Conservation (phyloP, 2,113 vertebrate species). For the Paraplagusia blochii region DNA sequence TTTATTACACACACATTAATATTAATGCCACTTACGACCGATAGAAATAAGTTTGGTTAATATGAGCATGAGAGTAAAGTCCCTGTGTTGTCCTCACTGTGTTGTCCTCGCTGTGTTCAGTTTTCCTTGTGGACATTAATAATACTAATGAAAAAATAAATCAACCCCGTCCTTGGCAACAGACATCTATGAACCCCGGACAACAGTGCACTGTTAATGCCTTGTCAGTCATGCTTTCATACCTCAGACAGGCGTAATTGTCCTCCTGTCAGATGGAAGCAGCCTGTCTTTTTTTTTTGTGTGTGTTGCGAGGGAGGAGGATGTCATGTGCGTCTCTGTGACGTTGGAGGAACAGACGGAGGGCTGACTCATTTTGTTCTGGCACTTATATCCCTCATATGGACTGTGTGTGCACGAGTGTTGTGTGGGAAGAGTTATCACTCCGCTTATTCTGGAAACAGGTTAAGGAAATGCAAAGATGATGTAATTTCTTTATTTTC, state of each 20-base stretch:
- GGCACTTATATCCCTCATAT: constrained; percentile 64
- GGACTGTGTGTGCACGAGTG: constrained; percentile 45
- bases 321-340: constrained; percentile 62
- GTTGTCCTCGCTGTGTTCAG: constrained; percentile 1
- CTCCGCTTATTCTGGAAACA: constrained; percentile 33
- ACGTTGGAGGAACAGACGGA: constrained; percentile 64
- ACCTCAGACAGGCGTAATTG: constrained; percentile 15
- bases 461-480: constrained; percentile 21
- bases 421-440: constrained; percentile 23
- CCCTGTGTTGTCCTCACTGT: constrained; percentile 1
- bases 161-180: constrained; percentile 5
- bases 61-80: constrained; percentile 1
- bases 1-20: constrained; percentile 12
- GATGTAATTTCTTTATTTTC: constrained; percentile 9
- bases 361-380: constrained; percentile 66
- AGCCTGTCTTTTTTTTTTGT: constrained; percentile 58
- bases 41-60: constrained; percentile 6
- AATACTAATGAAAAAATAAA: background rate
- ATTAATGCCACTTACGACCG: constrained; percentile 8
- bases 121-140: constrained; percentile 9
- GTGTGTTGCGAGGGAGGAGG: constrained; percentile 58
- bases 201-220: background rate
- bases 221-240: constrained; percentile 10
- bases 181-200: background rate
- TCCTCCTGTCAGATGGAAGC: constrained; percentile 38